These are phyloP conservation scores for Condylura cristata DNA, from an alignment of 2,113 vertebrate genomes.

Conservation along the genomic window DNA sequence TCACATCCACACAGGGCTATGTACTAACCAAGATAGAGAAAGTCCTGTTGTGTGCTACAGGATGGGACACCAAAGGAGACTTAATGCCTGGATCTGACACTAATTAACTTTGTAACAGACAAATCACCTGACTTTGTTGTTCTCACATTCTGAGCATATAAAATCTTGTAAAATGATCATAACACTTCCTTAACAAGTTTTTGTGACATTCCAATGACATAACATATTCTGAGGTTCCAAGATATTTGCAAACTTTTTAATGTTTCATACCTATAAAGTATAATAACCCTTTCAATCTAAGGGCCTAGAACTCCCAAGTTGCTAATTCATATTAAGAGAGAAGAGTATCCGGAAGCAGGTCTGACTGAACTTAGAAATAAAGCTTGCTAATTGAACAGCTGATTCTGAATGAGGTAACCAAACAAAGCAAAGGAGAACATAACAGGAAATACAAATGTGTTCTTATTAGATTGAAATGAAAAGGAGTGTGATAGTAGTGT, in stretches of 20 bases:
- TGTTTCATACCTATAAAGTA: neutral
- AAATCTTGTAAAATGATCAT: slow-evolving; percentile 23
- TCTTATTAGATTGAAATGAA: neutral
- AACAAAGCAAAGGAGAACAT: neutral
- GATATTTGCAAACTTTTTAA: neutral
- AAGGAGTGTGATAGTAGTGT: neutral
- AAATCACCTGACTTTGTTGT: neutral
- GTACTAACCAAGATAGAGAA: slow-evolving; percentile 28
- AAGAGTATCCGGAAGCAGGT: neutral
- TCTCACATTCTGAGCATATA: slow-evolving; percentile 20
- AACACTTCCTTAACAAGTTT: neutral
- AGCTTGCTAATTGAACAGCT: neutral
- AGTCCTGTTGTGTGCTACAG: neutral
- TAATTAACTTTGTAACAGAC: neutral
- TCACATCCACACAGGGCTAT: slow-evolving; percentile 25
- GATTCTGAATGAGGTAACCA: neutral
- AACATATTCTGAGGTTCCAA: slow-evolving; percentile 4
- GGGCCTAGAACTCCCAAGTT: neutral
- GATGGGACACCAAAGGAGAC: neutral
- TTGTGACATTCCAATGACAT: neutral
- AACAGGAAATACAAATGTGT: neutral
- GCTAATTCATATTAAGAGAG: neutral
- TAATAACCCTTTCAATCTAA: neutral
- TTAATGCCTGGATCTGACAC: neutral
- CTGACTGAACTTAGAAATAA: neutral